phyloP scores from a whole-genome alignment of 2,113 vertebrate species.

The Willisornis vidua region DNA sequence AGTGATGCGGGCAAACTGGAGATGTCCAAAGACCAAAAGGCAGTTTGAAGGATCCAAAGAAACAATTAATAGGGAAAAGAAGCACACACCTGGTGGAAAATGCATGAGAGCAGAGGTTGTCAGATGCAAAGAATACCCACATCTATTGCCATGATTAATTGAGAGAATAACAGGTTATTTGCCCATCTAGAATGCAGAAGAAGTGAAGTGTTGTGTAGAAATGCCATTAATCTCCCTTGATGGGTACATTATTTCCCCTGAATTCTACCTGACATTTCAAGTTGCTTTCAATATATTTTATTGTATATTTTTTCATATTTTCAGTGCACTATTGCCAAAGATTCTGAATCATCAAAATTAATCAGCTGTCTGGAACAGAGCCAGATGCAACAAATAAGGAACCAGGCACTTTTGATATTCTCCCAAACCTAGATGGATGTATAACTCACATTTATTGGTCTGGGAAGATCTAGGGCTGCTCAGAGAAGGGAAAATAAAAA shows the following conservation, averaged over 20 bases:
- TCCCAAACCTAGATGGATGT: background rate
- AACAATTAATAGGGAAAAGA: slow-evolving; percentile 14
- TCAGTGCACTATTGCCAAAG: slow-evolving; percentile 26
- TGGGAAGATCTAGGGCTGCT: background rate
- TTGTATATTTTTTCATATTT: slow-evolving; percentile 52
- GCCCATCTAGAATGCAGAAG: slow-evolving; percentile 29
- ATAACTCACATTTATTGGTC: slow-evolving; percentile 62
- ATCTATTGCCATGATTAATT: slow-evolving; percentile 24
- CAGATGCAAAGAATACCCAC: background rate
- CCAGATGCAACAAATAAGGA: slow-evolving; percentile 52
- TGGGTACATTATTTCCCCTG: slow-evolving; percentile 57
- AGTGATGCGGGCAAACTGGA: background rate
- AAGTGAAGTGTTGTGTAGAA: slow-evolving; percentile 40
- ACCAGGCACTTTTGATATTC: background rate
- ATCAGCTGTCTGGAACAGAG: slow-evolving; percentile 39
- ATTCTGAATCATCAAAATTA: slow-evolving; percentile 67
- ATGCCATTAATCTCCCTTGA: slow-evolving; percentile 52
- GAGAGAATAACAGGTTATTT: slow-evolving; percentile 45
- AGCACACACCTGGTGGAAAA: background rate
- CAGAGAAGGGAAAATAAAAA: background rate
- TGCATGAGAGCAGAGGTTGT: background rate
- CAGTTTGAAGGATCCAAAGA: background rate
- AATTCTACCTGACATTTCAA: slow-evolving; percentile 61
- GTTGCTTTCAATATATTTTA: slow-evolving; percentile 66
- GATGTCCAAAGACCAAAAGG: background rate